Evolutionary conservation across 2,113 vertebrate genomes (phyloP), one percentile per base, ranked within the genome.

Genomic region (Elachura formosa): DNA sequence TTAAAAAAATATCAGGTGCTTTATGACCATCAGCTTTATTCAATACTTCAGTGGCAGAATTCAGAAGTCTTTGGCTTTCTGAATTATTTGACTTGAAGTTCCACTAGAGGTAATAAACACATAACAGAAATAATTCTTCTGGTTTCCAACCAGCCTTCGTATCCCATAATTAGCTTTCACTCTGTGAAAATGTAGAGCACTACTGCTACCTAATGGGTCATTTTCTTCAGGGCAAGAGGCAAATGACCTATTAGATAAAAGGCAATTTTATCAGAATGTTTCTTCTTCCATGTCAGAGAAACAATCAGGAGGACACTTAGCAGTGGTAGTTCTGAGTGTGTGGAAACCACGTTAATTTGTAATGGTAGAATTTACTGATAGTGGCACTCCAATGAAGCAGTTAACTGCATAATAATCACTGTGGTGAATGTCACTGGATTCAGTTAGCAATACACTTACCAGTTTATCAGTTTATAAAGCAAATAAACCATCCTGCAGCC

Each of bases 341-440:
- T 7, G 17, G 12, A 23, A 48, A 85, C 26, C 4, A 2, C 0
- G 0, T 58, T 52, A 56, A 49, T 29, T 75, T 45, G n/a, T 77
- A 63, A n/a, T n/a, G 69, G 48, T 28, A 46, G 40, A n/a, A n/a
- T n/a, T n/a, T 5, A 14, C 19, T 51, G 56, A 29, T n/a, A 46
- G 29, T 4, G 22, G 48, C n/a, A 63, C 45, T 52, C 8, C 46
- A 54, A 48, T 31, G 24, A 76, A 79, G 67, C 38, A 73, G 26
- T 26, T 58, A 62, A 54, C 72, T 61, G 18, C 17, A 34, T 16
- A 69, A 45, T 62, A 40, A 49, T 54, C 34, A 26, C 43, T 36
- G 18, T 25, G 33, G 40, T 2, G 1, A 38, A 26, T 10, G 41
- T 26, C 36, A 17, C 4, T 33, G 43, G 33, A 41, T 54, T 58